Base-by-base conservation (phyloP, 2,113 vertebrate genomes). In the Psephotus haematonotus region DNA sequence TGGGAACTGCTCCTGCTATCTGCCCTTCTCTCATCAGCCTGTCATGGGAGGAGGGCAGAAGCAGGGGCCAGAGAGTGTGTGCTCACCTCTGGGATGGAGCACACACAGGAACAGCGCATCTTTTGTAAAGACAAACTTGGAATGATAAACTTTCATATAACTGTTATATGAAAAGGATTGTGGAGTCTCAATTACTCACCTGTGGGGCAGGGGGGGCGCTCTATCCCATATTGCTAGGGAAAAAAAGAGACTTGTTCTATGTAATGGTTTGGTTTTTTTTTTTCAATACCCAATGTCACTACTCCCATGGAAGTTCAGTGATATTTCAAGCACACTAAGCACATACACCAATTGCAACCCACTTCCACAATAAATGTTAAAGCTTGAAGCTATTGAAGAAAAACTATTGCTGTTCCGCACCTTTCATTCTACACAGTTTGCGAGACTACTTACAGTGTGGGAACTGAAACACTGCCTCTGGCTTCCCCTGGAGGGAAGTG, bases 201-300 rank as follows among this genome's bases (percentile, higher is more conserved):
- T 59, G 10, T 5, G 2, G 15, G 18, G 22, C 13, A 2, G 1
- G 6, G 25, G 10, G 10, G 37, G 37, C n/a, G 8, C 37, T 37
- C 8, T 77, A 35, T 57, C 24, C 29, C 2, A 0, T 69, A 16
- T 74, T 91, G 86, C 44, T 69, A 27, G 27, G 20, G 7, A 23
- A 64, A 57, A 79, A 43, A 2, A 33, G 27, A 39, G 6, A 5
- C 3, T 71, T 70, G 6, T 63, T 86, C 13, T 23, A 35, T 15
- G 6, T 52, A 68, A n/a, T 35, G 25, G 11, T 76, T n/a, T n/a
- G n/a, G 22, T 47, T 43, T 62, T 44, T 55, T 41, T 55, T 71
- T 44, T 2, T 37, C 37, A 52, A 52, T 59, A 13, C 7, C 8
- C 47, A 22, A 28, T 6, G 13, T 31, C 9, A 28, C 8, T 78